These are phyloP conservation scores for Gryllus longicercus DNA, from an alignment of 2,888 invertebrate species.

Conservation along the genomic window DNA sequence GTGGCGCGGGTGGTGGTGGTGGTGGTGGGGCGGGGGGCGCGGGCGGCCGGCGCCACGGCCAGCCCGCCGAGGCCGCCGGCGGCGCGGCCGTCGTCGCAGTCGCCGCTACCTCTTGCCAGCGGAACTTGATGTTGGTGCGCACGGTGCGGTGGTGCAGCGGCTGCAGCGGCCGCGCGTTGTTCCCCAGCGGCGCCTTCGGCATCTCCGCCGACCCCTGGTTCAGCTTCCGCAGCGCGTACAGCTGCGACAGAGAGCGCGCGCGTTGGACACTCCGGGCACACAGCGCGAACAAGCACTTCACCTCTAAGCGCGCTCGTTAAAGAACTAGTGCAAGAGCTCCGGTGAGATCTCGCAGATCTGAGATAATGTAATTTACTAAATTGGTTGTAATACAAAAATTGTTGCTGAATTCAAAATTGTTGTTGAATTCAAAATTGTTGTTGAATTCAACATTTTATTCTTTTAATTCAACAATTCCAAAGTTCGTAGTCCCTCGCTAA, in stretches of 20 bases:
- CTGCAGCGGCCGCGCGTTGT: slow-evolving; percentile 92
- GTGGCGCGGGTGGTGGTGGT: background rate
- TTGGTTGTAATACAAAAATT: no score
- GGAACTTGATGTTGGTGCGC: slow-evolving; percentile 96
- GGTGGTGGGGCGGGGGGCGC: background rate
- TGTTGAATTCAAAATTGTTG: no score
- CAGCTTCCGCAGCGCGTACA: slow-evolving; percentile 80
- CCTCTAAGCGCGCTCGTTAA: no score
- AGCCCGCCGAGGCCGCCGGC: background rate
- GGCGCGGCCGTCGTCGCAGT: background rate
- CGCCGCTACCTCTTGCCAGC: slow-evolving; percentile 52
- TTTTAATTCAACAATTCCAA: no score
- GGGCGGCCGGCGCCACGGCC: background rate
- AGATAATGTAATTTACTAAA: no score
- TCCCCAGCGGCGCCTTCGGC: slow-evolving; percentile 87
- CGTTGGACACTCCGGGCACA: no score
- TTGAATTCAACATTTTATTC: no score
- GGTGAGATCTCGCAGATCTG: no score
- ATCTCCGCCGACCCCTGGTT: slow-evolving; percentile 84
- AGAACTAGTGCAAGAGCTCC: no score
- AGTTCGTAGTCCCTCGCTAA: no score
- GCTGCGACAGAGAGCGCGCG: slow-evolving; percentile 53
- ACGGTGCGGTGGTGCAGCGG: slow-evolving; percentile 88
- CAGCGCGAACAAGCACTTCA: no score
- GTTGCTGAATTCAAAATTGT: no score